Evolutionary conservation across 2,888 invertebrate species (phyloP).

Genomic region (Sminthurides aquaticus): DNA sequence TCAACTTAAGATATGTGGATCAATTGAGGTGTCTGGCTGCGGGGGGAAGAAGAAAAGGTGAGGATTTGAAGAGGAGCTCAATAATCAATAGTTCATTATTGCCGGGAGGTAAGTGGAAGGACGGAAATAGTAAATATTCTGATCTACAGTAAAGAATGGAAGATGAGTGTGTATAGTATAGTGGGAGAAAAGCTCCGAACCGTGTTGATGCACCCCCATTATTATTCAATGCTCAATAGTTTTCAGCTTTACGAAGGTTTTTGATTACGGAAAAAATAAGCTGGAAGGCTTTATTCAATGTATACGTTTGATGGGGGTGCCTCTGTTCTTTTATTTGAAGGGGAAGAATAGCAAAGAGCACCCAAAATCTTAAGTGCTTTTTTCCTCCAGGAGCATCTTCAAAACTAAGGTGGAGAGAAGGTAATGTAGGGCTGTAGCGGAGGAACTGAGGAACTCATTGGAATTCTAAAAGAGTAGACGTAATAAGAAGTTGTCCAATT

Average conservation of each 20-base stretch:
- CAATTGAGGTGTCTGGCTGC: too few relatives aligned
- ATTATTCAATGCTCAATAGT: background rate
- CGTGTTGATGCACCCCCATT: too few relatives aligned
- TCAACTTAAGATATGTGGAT: too few relatives aligned
- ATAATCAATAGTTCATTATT: background rate
- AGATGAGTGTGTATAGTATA: too few relatives aligned
- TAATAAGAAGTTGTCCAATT: background rate
- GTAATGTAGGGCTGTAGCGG: too few relatives aligned
- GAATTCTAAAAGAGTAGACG: background rate
- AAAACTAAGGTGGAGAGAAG: too few relatives aligned
- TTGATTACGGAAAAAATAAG: background rate
- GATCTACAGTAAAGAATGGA: background rate
- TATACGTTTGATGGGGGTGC: too few relatives aligned
- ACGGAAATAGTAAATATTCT: too few relatives aligned
- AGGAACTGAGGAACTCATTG: background rate
- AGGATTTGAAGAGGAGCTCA: background rate
- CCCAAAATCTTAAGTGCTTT: background rate
- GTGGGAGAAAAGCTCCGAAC: too few relatives aligned
- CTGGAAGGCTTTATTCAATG: background rate
- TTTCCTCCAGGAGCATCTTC: too few relatives aligned
- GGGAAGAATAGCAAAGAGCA: background rate
- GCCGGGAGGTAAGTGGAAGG: background rate
- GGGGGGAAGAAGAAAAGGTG: background rate
- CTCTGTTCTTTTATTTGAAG: background rate
- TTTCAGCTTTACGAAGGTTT: background rate